phyloP scores from a whole-genome alignment of 2,113 vertebrate genomes.

The Myotis davidii region DNA sequence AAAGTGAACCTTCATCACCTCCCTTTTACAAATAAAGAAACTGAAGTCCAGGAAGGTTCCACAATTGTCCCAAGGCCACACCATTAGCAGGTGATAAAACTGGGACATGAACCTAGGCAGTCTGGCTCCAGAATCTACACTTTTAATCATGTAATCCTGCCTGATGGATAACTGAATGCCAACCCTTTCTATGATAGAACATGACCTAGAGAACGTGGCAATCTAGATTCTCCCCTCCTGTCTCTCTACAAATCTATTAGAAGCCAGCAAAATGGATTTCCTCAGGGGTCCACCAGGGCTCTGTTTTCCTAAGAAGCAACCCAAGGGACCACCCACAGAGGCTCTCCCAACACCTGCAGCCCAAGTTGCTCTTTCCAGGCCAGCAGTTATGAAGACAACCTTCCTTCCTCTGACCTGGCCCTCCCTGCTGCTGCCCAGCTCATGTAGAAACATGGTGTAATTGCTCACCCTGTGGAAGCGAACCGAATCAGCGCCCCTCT shows the following conservation, averaged over 20 bases:
- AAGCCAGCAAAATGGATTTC: conserved; percentile 23
- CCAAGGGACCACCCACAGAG: neutral
- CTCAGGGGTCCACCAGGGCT: conserved; percentile 5
- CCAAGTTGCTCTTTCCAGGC: conserved; percentile 48
- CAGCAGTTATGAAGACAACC: conserved; percentile 17
- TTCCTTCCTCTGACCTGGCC: neutral
- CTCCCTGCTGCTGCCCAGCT: conserved; percentile 18
- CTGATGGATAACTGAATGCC: neutral
- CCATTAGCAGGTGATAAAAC: conserved; percentile 29
- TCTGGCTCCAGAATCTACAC: neutral
- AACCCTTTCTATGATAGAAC: neutral
- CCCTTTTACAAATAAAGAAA: conserved; percentile 43
- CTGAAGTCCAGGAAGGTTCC: neutral
- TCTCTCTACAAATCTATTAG: neutral
- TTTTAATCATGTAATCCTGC: neutral
- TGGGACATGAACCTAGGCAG: neutral
- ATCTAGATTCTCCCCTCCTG: neutral
- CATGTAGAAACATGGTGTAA: conserved; percentile 56
- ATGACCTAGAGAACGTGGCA: neutral
- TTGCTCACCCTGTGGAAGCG: conserved; percentile 51
- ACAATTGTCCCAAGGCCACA: neutral
- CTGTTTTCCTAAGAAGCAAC: conserved; percentile 29
- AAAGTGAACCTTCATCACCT: neutral
- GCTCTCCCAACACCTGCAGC: conserved; percentile 13
- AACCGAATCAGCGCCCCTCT: conserved; percentile 57